Percentiles rank a stretch among this genome's conserved stretches.
Evolutionary conservation across 2,888 invertebrate genomes (phyloP).

Genomic region (Drosophila quasianomalipes): DNA sequence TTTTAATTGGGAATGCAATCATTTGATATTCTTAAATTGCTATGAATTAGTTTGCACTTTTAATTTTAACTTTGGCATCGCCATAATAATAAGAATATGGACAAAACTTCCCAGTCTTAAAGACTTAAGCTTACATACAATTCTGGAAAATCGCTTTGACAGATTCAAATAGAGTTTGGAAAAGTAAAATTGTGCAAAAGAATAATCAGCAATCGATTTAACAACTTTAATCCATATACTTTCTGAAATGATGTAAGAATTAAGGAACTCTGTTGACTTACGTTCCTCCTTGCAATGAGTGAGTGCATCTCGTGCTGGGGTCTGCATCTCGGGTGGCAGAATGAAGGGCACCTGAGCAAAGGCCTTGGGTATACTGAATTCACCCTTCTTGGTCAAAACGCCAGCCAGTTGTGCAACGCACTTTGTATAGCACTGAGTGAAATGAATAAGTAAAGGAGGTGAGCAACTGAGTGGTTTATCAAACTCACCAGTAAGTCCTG

Average conservation of each 20-base stretch:
- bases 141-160: too few relatives aligned
- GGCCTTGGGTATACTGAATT: constrained; percentile 80
- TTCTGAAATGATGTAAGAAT: background rate
- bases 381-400: constrained; percentile 82
- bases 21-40: background rate
- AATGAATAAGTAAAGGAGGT: background rate
- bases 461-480: background rate
- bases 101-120: background rate
- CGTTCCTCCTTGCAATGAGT: constrained; percentile 79
- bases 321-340: constrained; percentile 79
- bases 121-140: background rate
- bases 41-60: background rate
- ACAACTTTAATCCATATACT: constrained; percentile 1
- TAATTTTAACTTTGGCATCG: background rate
- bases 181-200: background rate
- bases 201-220: background rate
- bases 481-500: constrained; percentile 77
- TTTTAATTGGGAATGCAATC: background rate
- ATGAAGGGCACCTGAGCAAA: constrained; percentile 82
- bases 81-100: background rate
- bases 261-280: constrained; percentile 58
- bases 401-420: constrained; percentile 83
- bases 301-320: constrained; percentile 66
- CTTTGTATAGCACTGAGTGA: constrained; percentile 80
- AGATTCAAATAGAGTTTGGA: background rate